phyloP scores from a whole-genome alignment of 2,113 vertebrate genomes.

The Eptesicus fuscus region DNA sequence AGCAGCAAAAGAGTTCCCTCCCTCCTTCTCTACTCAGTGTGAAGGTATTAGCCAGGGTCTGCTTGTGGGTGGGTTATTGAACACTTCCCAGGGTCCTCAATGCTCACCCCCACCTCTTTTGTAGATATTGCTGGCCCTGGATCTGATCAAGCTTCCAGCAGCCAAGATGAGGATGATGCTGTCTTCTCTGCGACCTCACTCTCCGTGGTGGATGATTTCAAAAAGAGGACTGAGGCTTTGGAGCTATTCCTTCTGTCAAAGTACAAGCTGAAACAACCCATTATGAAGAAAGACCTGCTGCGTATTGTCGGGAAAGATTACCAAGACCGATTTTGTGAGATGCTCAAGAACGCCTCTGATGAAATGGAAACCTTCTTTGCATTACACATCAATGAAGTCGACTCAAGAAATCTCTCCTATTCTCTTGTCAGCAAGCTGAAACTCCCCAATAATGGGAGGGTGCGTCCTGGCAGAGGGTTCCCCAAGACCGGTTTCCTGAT shows the following conservation, averaged over 20 bases:
- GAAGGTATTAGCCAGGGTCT: neutral
- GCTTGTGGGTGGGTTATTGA: neutral
- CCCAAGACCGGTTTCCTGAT: constrained; percentile 47
- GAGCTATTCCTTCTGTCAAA: neutral
- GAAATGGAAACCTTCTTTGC: neutral
- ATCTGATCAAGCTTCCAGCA: neutral
- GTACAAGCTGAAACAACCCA: neutral
- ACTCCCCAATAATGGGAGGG: constrained; percentile 45
- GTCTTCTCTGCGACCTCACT: accelerated
- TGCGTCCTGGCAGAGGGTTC: neutral
- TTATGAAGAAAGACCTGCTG: constrained; percentile 19
- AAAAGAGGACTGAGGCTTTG: accelerated
- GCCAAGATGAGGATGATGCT: accelerated
- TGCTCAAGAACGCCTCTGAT: constrained; percentile 20
- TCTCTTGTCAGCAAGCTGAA: constrained; percentile 26
- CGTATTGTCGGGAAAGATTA: neutral
- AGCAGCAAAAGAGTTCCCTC: neutral
- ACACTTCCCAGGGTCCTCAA: neutral
- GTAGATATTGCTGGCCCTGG: neutral
- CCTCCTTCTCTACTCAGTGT: neutral
- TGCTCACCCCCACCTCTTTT: neutral
- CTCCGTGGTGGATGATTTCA: neutral
- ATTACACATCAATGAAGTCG: neutral
- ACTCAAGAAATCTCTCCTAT: neutral
- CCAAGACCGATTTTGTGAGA: neutral